phyloP scores from a whole-genome alignment of 1,140 invertebrate species.

The Globodera rostochiensis region DNA sequence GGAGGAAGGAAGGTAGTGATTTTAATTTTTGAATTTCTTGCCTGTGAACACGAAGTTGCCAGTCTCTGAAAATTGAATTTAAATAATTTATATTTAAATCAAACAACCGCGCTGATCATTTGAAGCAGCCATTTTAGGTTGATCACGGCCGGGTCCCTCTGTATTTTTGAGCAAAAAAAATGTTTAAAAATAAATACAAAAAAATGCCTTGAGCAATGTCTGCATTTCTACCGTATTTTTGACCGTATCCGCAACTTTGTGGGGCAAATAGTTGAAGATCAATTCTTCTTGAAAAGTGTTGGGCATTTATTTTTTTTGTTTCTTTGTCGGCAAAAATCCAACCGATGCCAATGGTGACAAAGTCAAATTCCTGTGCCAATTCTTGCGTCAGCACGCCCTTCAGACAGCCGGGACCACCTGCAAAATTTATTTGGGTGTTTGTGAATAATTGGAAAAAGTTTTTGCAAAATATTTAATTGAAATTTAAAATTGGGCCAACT shows the following conservation, averaged over 20 bases:
- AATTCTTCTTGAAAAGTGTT: conserved; percentile 41
- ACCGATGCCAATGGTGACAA: conserved; percentile 54
- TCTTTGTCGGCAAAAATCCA: not conserved
- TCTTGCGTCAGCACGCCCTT: conserved; percentile 61
- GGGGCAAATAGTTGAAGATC: conserved; percentile 56
- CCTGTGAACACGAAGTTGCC: not conserved
- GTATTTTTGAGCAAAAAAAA: conserved; percentile 15
- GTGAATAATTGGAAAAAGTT: not conserved
- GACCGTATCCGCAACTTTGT: conserved; percentile 61
- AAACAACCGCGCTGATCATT: conserved; percentile 58
- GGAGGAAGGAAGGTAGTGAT: too few relatives aligned
- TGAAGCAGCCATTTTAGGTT: conserved; percentile 56
- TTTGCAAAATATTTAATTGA: not conserved
- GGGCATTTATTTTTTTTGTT: conserved; percentile 1
- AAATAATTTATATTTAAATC: not conserved
- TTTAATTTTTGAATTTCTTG: not conserved
- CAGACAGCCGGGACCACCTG: conserved; percentile 57
- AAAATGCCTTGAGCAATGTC: conserved; percentile 48
- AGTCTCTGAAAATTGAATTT: not conserved
- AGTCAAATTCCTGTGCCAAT: conserved; percentile 59
- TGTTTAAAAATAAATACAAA: conserved; percentile 15
- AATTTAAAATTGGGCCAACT: not conserved
- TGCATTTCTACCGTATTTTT: conserved; percentile 56
- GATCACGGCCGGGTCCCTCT: conserved; percentile 54
- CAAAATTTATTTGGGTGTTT: conserved; percentile 21